Base-by-base conservation (phyloP, 2,797 vertebrate genomes). In the Enteromius fasciolatus region DNA sequence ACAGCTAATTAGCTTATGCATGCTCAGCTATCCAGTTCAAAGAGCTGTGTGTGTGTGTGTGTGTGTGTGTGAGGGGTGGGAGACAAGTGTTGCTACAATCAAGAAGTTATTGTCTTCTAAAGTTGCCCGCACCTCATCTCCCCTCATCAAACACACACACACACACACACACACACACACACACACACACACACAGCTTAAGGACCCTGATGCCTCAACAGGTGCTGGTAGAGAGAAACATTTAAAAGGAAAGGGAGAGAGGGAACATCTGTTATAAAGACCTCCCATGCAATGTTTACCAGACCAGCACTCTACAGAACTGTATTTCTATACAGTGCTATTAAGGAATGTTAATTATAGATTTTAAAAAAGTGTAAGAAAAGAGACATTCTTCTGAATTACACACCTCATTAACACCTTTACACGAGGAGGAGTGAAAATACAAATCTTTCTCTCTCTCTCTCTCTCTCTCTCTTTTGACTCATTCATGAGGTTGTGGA, bases 401-500 rank as follows among this genome's bases (percentile, higher is more conserved):
- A 25, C 18, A n/a, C 54, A 25, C 54, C 23, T 70, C 41, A 48
- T 10, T 18, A 48, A 73, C 18, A 25, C 31, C 11, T 61, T 70
- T 31, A 87, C 73, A 84, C 86, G 84, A 70, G 72, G 89, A 88
- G 91, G 90, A 89, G 94, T 94, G 92, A 94, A 94, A 94, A 93
- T 93, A 86, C 89, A 88, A 91, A 90, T n/a, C n/a, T n/a, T n/a
- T n/a, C n/a, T 89, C 48, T 20, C 52, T 23, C 52, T 12, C 18
- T 54, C n/a, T 61, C 57, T 25, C n/a, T 57, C 23, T 92, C 87
- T 91, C 87, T 88, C 87, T 84, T 90, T 87, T 89, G 87, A 90
- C 88, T 90, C 90, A 92, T 87, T 91, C 88, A 90, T 91, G 92
- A 93, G 94, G 93, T 92, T 93, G 91, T 94, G 93, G 94, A 94